These are phyloP conservation scores for Calephelis virginiensis DNA, from an alignment of 1,140 invertebrate species.

Conservation along the genomic window DNA sequence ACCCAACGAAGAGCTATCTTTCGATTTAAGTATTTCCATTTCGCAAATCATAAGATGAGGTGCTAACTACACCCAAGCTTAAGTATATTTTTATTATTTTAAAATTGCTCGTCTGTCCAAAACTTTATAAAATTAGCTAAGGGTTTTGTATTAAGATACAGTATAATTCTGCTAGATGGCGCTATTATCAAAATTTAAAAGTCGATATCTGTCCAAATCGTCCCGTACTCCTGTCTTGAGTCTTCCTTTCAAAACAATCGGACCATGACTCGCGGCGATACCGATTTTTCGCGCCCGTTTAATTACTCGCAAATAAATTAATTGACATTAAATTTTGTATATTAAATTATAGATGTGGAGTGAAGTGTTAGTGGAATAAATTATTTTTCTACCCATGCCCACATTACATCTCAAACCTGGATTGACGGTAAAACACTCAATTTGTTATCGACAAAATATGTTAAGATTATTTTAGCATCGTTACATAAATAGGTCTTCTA, in stretches of 20 bases:
- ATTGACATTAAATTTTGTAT: constrained; percentile 35
- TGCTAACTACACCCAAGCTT: too few relatives aligned
- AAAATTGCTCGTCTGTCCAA: too few relatives aligned
- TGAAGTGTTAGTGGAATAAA: constrained; percentile 48
- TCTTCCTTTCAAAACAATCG: constrained; percentile 57
- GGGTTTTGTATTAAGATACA: not conserved
- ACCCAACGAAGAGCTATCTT: too few relatives aligned
- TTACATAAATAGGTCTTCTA: constrained; percentile 45
- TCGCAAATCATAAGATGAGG: too few relatives aligned
- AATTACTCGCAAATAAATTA: constrained; percentile 43
- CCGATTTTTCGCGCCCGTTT: constrained; percentile 64
- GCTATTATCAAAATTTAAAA: constrained; percentile 17
- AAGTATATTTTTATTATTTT: too few relatives aligned
- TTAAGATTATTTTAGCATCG: constrained; percentile 42
- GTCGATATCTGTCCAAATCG: constrained; percentile 43
- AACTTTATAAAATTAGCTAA: too few relatives aligned
- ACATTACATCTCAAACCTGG: constrained; percentile 73
- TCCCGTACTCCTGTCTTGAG: constrained; percentile 45
- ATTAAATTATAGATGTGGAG: constrained; percentile 44
- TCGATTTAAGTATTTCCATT: too few relatives aligned
- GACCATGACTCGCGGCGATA: constrained; percentile 50
- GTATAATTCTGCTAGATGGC: constrained; percentile 27
- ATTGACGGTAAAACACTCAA: constrained; percentile 64
- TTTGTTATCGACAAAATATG: constrained; percentile 26
- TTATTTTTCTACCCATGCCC: constrained; percentile 60